Base-by-base conservation (phyloP, 2,113 vertebrate species). In the Rattus rattus region DNA sequence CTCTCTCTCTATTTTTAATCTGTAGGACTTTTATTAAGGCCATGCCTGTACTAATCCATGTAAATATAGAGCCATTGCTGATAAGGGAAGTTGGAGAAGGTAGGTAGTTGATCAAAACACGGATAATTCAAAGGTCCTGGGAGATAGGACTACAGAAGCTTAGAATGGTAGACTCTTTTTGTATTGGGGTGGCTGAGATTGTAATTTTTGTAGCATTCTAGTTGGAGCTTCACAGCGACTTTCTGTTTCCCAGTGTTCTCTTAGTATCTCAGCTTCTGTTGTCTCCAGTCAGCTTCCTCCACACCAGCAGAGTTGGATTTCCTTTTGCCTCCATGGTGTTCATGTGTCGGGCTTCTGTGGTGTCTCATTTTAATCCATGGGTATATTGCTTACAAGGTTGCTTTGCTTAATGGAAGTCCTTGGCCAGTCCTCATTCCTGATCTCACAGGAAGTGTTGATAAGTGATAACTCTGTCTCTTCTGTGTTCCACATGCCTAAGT, bases 371-470 rank as follows among this genome's bases (percentile, higher is more conserved):
- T 59, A 92, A 93, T 96, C 22, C 47, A 30, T 47, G 39, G 36
- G 4, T 94, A 28, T 76, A 52, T 43, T 96, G 93, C 90, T 85
- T 94, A 91, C 67, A 94, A 39, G 59, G 75, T 89, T 95, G 73
- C 85, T 95, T 97, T 33, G 92, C 85, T 85, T 77, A 79, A 65
- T 84, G 56, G 67, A 95, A 96, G 72, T 87, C 59, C 70, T 91
- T 86, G 94, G 80, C 88, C 76, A 96, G 6, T 81, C 88, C 9
- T 86, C 26, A 17, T 87, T 85, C 13, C 84, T 76, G 49, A 85
- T 76, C 49, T 69, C 75, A 54, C 11, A 33, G 28, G n/a, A 96
- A 88, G 17, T 91, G 16, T 79, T 30, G 79, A 19, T 69, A 70
- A 94, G 65, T 89, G n/a, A 33, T 81, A 95, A 76, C 61, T 14